Base-by-base conservation (phyloP, 2,797 vertebrate genomes). In the Carduelis carduelis region DNA sequence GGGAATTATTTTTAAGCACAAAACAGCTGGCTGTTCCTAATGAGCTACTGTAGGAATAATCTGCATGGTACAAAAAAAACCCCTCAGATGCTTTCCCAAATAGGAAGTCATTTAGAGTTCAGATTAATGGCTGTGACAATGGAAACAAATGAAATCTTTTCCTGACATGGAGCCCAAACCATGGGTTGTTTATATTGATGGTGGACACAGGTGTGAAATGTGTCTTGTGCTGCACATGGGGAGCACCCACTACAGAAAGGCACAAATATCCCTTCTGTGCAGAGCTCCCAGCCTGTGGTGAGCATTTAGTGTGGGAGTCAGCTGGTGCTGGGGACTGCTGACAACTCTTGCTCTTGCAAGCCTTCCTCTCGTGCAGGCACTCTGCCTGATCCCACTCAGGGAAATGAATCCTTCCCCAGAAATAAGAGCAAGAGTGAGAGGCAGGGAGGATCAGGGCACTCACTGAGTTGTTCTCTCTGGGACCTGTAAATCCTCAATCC, bases 41-140 rank as follows among this genome's bases (percentile, higher is more conserved):
- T 71, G 52, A 95, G 76, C 65, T 93, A 91, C 91, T 83, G 32
- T 53, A 86, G 72, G 60, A 96, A 90, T 93, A 88, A 88, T 69
- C 61, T 53, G 28, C 61, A 9, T 59, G 92, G 95, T 74, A 95
- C 94, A 95, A 96, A 95, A 83, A 1, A 55, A 56, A 5, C 3
- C 14, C 3, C 28, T 70, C 44, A 26, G 80, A 86, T 86, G 65
- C 76, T 91, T 95, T 92, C 94, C 87, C 82, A 88, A 86, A 94
- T 88, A 96, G 96, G 95, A 96, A 96, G 93, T n/a, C 32, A 96
- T 95, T 96, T 95, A 97, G 96, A 96, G 96, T 91, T 92, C 80
- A 96, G 94, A 96, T 96, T 92, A 95, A 93, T 35, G 24, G 32
- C 55, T 56, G 82, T 82, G 82, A 96, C 96, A 94, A 95, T 96